Percentiles rank a stretch among this genome's conserved stretches.
phyloP scores from a whole-genome alignment of 2,888 invertebrate species.

The Pristionchus fissidentatus region DNA sequence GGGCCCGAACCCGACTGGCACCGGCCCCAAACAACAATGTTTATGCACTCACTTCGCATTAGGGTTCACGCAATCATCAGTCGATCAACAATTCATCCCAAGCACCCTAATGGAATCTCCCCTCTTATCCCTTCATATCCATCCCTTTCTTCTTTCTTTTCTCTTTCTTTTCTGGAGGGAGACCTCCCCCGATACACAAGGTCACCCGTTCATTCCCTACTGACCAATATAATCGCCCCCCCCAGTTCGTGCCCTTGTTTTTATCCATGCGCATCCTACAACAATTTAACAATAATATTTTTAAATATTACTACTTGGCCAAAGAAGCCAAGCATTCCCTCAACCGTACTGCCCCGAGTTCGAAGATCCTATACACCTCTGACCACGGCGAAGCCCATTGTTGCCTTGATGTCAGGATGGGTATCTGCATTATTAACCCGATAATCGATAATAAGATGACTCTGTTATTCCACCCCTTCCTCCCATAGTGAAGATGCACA shows the following conservation, averaged over 20 bases:
- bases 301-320: too few relatives aligned
- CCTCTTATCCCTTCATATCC: background rate
- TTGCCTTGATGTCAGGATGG: too few relatives aligned
- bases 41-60: slow-evolving; percentile 3
- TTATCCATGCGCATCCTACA: background rate
- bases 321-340: too few relatives aligned
- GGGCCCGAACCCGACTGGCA: background rate
- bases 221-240: background rate
- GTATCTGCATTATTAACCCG: too few relatives aligned
- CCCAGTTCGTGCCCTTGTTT: background rate
- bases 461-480: too few relatives aligned
- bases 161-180: slow-evolving; percentile 10
- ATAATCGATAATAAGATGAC: too few relatives aligned
- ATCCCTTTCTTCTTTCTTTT: slow-evolving; percentile 35
- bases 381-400: too few relatives aligned
- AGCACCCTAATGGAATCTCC: background rate
- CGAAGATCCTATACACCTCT: too few relatives aligned
- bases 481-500: too few relatives aligned
- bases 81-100: slow-evolving; percentile 7
- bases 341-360: too few relatives aligned
- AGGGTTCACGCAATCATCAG: background rate
- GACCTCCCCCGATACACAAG: slow-evolving; percentile 45
- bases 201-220: slow-evolving; percentile 7
- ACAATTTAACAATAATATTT: too few relatives aligned
- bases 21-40: too few relatives aligned